Percentiles rank a stretch among this genome's conserved stretches.
These are phyloP conservation scores for Rhinopomastus cyanomelas DNA, from an alignment of 2,113 vertebrate species.

Conservation along the genomic window DNA sequence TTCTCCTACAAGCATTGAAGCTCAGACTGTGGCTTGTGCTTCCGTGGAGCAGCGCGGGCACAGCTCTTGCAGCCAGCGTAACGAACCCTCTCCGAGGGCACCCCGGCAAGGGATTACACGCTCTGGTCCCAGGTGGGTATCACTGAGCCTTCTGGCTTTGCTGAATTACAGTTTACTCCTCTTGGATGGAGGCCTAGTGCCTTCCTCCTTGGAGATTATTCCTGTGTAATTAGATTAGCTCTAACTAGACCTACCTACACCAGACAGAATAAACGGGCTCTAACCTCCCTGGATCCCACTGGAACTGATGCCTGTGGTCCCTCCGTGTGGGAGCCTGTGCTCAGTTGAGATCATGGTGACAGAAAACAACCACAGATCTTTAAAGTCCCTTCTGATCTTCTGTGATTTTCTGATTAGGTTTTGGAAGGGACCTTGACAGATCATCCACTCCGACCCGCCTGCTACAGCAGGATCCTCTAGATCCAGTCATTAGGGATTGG, in stretches of 20 bases:
- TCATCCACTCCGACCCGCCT: too few relatives aligned
- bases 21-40: not conserved
- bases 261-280: not conserved
- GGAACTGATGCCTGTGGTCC: not conserved
- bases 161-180: not conserved
- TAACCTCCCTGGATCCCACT: not conserved
- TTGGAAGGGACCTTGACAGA: too few relatives aligned
- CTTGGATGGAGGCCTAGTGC: not conserved
- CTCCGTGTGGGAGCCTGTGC: not conserved
- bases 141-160: not conserved
- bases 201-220: not conserved
- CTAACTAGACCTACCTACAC: not conserved
- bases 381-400: too few relatives aligned
- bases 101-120: fast-evolving
- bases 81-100: not conserved
- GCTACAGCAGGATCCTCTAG: too few relatives aligned
- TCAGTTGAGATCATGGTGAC: not conserved
- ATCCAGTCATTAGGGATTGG: too few relatives aligned
- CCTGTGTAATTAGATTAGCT: not conserved
- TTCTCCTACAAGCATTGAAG: not conserved
- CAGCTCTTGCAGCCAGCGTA: not conserved
- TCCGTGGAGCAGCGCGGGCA: not conserved
- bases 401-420: too few relatives aligned
- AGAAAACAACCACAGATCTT: not conserved
- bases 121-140: not conserved